phyloP scores from a whole-genome alignment of 2,113 vertebrate species.

The Typhlomys cinereus region DNA sequence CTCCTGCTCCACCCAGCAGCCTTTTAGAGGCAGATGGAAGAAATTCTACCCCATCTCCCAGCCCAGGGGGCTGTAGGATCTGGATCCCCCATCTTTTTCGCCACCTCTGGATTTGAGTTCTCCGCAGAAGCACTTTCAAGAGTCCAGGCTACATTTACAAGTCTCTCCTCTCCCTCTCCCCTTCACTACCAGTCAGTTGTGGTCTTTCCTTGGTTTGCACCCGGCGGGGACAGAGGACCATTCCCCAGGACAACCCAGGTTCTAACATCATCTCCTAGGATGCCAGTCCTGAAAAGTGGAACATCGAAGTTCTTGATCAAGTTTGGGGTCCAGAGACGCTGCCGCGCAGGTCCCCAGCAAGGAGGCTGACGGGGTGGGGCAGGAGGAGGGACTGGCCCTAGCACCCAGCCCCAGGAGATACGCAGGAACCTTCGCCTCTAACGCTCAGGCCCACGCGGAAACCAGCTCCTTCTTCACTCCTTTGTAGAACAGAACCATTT shows the following conservation, averaged over 20 bases:
- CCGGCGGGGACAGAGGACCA: accelerated
- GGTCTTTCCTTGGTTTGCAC: neutral
- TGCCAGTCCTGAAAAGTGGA: neutral
- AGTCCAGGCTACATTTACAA: neutral
- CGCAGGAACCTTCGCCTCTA: neutral
- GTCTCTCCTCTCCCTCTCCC: no score
- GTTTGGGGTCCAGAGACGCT: neutral
- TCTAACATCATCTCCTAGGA: neutral
- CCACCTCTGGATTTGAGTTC: neutral
- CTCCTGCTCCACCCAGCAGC: accelerated
- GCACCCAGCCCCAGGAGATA: accelerated
- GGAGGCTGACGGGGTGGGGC: no score
- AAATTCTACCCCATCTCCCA: accelerated
- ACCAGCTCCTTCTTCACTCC: accelerated
- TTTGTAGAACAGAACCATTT: accelerated
- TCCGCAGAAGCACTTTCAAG: accelerated
- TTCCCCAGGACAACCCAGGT: neutral
- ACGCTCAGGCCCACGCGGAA: no score
- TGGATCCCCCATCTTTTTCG: neutral
- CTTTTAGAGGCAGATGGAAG: accelerated
- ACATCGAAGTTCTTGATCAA: accelerated
- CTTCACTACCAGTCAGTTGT: no score
- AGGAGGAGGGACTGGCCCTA: no score
- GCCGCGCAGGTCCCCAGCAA: no score
- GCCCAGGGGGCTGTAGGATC: no score